Conservation (phyloP, 2,797 vertebrate species). For the Danio albolineatus region DNA sequence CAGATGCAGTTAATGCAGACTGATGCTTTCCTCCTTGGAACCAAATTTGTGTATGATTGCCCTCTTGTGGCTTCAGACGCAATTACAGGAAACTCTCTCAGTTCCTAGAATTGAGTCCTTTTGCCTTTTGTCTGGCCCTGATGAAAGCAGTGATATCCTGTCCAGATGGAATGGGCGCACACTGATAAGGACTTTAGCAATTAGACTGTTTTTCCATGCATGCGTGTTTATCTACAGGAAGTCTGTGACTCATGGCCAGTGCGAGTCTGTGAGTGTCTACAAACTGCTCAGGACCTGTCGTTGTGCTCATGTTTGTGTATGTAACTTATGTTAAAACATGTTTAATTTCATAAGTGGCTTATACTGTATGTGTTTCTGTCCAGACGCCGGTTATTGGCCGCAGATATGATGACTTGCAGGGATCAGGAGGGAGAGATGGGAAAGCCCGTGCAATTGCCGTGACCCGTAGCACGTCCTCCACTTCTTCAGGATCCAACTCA, state of each 20-base stretch:
- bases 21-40: not conserved
- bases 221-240: slow-evolving; percentile 49
- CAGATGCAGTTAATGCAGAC: no score
- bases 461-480: slow-evolving; percentile 96
- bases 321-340: slow-evolving; percentile 3
- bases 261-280: not conserved
- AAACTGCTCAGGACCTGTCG: not conserved
- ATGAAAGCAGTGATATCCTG: slow-evolving; percentile 54
- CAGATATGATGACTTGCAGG: slow-evolving; percentile 93
- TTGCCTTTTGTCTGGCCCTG: slow-evolving; percentile 13
- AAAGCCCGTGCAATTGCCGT: slow-evolving; percentile 92
- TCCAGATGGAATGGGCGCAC: slow-evolving; percentile 46
- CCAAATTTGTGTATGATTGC: not conserved
- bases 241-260: not conserved
- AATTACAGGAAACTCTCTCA: slow-evolving; percentile 27
- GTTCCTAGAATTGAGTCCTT: slow-evolving; percentile 28
- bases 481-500: slow-evolving; percentile 96
- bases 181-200: slow-evolving; percentile 54
- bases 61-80: slow-evolving; percentile 5
- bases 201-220: slow-evolving; percentile 51
- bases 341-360: not conserved
- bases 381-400: slow-evolving; percentile 96
- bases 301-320: not conserved
- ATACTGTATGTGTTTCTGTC: not conserved
- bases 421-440: slow-evolving; percentile 88